Base-by-base conservation (phyloP, 2,797 vertebrate species). In the Pempheris klunzingeri region DNA sequence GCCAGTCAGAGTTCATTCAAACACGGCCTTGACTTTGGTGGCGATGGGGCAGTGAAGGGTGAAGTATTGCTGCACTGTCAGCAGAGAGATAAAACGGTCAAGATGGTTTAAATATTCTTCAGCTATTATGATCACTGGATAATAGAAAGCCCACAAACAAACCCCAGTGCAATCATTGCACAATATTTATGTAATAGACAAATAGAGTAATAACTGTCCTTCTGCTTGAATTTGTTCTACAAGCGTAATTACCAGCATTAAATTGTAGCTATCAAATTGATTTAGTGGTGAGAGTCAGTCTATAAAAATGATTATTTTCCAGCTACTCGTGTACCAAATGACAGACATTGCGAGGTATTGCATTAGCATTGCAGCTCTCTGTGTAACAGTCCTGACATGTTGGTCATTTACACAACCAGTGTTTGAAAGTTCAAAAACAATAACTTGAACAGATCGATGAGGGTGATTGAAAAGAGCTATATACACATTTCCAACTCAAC, bases 391-490 rank as follows among this genome's bases (percentile, higher is more conserved):
- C 10, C 44, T 41, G 59, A 61, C 58, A 58, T 43, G 22, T 44
- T 32, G 26, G 17, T 15, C 54, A 63, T 74, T 74, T 63, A 66
- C 32, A 53, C 18, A 58, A 77, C 22, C 26, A 11, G 9, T 71
- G 64, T 86, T 78, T 82, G 43, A 80, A 73, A 71, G 46, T 15
- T 32, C 41, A 47, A 44, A 74, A 46, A 34, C 13, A 5, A 69
- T 68, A 30, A 60, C 17, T 81, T 46, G 20, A 67, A 38, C 39
- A 78, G 54, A 77, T 38, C 68, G 11, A 65, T 60, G 8, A 67
- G 71, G 60, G 17, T 77, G 68, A 62, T 62, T 58, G 41, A 71
- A 73, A 74, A 39, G 44, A 13, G 11, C 18, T 32, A 7, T n/a
- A 41, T 18, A 54, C 24, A 28, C 28, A 22, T 65, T 17, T 64